A percentile compares a stretch with the other conserved stretches of the same genome.
These are phyloP conservation scores for Hoplostethus atlanticus DNA, from an alignment of 2,797 vertebrate species.

Conservation along the genomic window DNA sequence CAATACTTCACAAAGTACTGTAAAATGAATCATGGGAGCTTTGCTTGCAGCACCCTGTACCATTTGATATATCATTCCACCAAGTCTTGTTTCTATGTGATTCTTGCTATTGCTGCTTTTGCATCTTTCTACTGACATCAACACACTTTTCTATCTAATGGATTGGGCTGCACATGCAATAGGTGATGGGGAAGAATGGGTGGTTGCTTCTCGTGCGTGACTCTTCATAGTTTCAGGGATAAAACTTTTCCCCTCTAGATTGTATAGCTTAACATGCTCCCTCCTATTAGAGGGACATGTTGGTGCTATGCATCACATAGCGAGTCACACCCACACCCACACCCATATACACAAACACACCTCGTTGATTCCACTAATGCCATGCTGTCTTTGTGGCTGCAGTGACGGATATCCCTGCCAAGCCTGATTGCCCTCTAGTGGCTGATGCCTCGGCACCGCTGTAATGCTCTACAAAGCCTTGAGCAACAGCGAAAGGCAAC, in stretches of 20 bases:
- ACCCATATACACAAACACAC: slow-evolving; percentile 23
- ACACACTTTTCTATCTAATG: neutral
- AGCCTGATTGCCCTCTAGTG: slow-evolving; percentile 40
- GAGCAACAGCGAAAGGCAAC: slow-evolving; percentile 13
- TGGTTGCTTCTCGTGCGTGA: neutral
- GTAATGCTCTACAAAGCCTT: slow-evolving; percentile 18
- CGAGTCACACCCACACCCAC: neutral
- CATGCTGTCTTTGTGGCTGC: slow-evolving; percentile 33
- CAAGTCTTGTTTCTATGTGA: slow-evolving; percentile 26
- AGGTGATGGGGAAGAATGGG: neutral
- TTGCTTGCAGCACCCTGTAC: slow-evolving; percentile 38
- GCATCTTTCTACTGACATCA: slow-evolving; percentile 28
- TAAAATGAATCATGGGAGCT: slow-evolving; percentile 52
- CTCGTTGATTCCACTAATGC: slow-evolving; percentile 51
- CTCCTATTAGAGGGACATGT: slow-evolving; percentile 9
- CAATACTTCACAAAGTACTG: slow-evolving; percentile 49
- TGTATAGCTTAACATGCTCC: neutral
- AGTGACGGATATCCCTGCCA: slow-evolving; percentile 64
- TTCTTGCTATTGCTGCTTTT: slow-evolving; percentile 24
- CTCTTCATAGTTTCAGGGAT: neutral
- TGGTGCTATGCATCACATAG: slow-evolving; percentile 2
- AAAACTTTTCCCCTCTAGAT: neutral
- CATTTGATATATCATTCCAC: slow-evolving; percentile 60
- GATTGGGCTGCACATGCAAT: neutral
- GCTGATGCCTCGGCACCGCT: slow-evolving; percentile 34